Conservation (phyloP, 2,888 invertebrate genomes). For the Apocheima hispidaria region DNA sequence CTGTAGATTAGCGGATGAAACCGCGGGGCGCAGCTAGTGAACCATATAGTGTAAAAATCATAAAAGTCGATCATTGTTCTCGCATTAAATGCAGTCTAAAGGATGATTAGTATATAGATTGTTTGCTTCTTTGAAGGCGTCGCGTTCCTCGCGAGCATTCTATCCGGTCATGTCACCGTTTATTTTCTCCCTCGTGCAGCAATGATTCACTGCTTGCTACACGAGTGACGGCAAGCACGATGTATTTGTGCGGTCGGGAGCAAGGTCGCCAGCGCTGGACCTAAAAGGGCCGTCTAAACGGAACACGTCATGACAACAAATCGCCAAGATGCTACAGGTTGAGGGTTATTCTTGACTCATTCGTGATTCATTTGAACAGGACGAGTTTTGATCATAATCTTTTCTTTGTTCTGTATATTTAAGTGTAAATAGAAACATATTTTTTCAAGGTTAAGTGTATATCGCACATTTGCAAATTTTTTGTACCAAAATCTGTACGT, state of each 20-base stretch:
- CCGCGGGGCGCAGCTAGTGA: too few relatives aligned
- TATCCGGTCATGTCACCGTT: conserved; percentile 24
- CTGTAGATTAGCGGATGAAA: too few relatives aligned
- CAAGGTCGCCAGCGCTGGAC: conserved; percentile 48
- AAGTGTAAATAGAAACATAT: too few relatives aligned
- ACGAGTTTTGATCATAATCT: not conserved
- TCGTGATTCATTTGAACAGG: not conserved
- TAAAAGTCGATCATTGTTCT: not conserved
- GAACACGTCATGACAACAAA: conserved; percentile 14
- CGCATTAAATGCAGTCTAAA: not conserved
- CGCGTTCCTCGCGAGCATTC: conserved; percentile 14
- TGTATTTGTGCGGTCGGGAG: conserved; percentile 51
- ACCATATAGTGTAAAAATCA: too few relatives aligned
- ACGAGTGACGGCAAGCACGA: conserved; percentile 48
- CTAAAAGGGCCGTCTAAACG: conserved; percentile 20
- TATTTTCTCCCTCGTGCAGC: conserved; percentile 29
- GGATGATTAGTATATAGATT: not conserved
- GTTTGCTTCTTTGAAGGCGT: conserved; percentile 24
- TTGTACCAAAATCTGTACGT: too few relatives aligned
- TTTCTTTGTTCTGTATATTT: too few relatives aligned
- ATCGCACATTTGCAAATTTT: too few relatives aligned
- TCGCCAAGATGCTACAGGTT: not conserved
- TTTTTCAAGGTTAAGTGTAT: too few relatives aligned
- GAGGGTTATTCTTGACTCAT: not conserved
- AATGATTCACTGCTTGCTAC: conserved; percentile 39